Conservation (phyloP, 53 echinoderm and acorn worm species). For the Stichopus horrens region DNA sequence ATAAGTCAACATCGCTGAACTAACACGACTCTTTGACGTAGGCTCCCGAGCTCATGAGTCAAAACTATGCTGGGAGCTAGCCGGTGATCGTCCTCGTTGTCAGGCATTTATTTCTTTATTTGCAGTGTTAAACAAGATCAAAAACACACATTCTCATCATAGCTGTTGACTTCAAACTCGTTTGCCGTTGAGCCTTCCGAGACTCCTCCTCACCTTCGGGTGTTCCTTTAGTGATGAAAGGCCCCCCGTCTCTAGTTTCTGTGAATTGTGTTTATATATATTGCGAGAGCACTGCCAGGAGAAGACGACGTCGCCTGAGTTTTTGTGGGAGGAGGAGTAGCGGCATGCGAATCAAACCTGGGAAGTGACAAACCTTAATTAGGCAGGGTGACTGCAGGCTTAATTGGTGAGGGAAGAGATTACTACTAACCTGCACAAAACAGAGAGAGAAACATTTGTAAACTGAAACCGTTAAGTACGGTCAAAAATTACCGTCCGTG, state of each 20-base stretch:
- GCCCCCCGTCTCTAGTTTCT: not conserved
- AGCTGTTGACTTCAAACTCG: not conserved
- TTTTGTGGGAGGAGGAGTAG: not conserved
- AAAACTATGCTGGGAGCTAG: not conserved
- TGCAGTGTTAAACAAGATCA: not conserved
- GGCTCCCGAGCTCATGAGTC: not conserved
- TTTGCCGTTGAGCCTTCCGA: not conserved
- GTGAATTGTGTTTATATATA: slow-evolving; percentile 2
- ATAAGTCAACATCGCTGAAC: not conserved
- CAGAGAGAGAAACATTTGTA: not conserved
- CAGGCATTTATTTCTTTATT: not conserved
- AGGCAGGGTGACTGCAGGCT: slow-evolving; percentile 26
- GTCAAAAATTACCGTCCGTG: not conserved
- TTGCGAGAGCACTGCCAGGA: not conserved
- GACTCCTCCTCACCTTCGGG: not conserved
- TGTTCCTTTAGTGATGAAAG: slow-evolving; percentile 8
- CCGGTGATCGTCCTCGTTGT: not conserved
- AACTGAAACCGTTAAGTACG: not conserved
- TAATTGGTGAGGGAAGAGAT: not conserved
- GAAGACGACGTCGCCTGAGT: not conserved
- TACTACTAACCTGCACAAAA: not conserved
- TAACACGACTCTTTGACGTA: not conserved
- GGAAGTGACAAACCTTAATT: slow-evolving; percentile 39
- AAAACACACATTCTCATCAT: slow-evolving; percentile 5
- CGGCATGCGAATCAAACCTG: not conserved